Percentiles rank a stretch among this genome's conserved stretches.
phyloP scores from a whole-genome alignment of 2,888 invertebrate species.

The Drosophila recens region DNA sequence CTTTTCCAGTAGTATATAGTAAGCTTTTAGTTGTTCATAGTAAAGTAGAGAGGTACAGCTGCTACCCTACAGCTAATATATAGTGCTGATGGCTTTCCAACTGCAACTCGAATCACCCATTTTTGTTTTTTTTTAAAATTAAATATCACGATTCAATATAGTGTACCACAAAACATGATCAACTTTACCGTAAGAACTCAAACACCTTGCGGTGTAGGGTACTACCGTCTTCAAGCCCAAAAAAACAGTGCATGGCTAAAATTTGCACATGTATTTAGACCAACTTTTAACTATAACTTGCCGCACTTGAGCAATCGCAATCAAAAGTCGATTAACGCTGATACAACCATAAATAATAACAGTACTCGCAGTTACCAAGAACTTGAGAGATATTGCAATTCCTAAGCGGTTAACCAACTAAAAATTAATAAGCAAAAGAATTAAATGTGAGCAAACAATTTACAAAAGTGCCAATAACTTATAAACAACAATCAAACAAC shows the following conservation, averaged over 20 bases:
- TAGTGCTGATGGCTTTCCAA: no score
- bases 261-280: constrained; percentile 42
- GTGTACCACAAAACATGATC: no score
- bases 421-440: not conserved
- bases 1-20: no score
- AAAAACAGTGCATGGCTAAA: constrained; percentile 9
- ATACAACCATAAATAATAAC: constrained; percentile 63
- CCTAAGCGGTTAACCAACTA: not conserved
- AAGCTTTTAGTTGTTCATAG: no score
- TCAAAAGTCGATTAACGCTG: constrained; percentile 66
- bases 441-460: constrained; percentile 43
- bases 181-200: not conserved
- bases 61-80: no score
- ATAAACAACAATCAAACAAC: not conserved
- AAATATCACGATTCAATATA: no score
- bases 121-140: no score
- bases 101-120: no score
- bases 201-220: constrained; percentile 7
- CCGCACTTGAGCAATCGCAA: constrained; percentile 67
- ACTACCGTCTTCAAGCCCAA: constrained; percentile 6
- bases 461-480: constrained; percentile 15
- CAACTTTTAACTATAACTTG: constrained; percentile 30
- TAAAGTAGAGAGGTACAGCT: no score
- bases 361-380: constrained; percentile 7
- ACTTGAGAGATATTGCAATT: constrained; percentile 39